Percentiles rank a stretch among this genome's conserved stretches.
Conservation (phyloP, 2,797 vertebrate genomes). For the Thripadectes ignobilis region DNA sequence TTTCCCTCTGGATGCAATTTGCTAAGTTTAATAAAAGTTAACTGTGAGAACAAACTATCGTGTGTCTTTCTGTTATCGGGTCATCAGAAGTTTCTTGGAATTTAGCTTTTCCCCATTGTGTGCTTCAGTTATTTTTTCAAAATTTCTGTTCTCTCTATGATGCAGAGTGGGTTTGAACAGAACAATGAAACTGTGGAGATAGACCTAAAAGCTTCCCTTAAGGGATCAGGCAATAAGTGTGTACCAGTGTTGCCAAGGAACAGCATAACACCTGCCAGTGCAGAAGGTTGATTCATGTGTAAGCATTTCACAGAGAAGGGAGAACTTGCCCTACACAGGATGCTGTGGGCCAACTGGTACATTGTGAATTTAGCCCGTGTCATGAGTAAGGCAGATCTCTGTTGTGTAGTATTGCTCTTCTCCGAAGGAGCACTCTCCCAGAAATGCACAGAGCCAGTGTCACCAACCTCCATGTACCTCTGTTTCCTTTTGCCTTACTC, state of each 20-base stretch:
- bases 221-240: neutral
- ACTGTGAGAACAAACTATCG: neutral
- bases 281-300: neutral
- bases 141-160: neutral
- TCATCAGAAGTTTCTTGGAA: neutral
- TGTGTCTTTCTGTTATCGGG: neutral
- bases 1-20: constrained; percentile 19
- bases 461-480: neutral
- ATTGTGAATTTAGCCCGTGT: neutral
- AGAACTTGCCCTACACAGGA: neutral
- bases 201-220: neutral
- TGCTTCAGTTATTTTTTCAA: neutral
- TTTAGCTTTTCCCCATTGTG: neutral
- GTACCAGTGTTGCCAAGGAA: neutral
- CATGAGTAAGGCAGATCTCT: neutral
- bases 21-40: constrained; percentile 13
- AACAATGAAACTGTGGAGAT: neutral
- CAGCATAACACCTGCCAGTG: neutral
- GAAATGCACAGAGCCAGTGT: neutral
- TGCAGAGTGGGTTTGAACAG: neutral
- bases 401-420: neutral
- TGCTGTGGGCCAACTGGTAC: neutral
- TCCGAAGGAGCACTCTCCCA: neutral
- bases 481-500: neutral
- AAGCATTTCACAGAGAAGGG: neutral